Conservation (phyloP, 1,140 invertebrate species). For the Drosophila sp. region DNA sequence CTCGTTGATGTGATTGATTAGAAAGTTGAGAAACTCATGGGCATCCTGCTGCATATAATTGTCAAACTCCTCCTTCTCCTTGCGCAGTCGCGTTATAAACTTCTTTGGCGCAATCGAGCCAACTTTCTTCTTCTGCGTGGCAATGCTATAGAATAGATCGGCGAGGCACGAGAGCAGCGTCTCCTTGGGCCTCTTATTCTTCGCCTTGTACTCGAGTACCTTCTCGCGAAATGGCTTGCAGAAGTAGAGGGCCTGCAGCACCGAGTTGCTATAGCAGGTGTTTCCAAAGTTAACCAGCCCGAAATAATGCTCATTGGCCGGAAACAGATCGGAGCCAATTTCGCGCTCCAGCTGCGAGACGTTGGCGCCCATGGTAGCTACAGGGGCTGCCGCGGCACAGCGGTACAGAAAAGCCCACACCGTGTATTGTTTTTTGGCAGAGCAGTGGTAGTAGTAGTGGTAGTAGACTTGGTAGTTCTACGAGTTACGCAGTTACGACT, state of each 20-base stretch:
- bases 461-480: conserved; percentile 3
- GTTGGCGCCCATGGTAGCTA: conserved; percentile 92
- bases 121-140: conserved; percentile 99
- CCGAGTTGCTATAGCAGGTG: conserved; percentile 99
- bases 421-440: conserved; percentile 41
- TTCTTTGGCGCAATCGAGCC: conserved; percentile 99
- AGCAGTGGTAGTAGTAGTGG: neutral
- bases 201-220: conserved; percentile 99
- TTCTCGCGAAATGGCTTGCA: conserved; percentile 99
- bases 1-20: conserved; percentile 98
- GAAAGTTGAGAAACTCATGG: conserved; percentile 99
- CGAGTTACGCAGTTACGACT: conserved; percentile 1
- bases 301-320: conserved; percentile 99
- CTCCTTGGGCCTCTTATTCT: conserved; percentile 98
- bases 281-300: conserved; percentile 99
- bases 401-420: conserved; percentile 78
- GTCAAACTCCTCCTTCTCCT: conserved; percentile 99
- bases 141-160: conserved; percentile 99
- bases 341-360: conserved; percentile 98
- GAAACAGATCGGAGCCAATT: conserved; percentile 98
- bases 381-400: conserved; percentile 75
- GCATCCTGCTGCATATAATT: conserved; percentile 99
- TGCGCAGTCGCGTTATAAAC: conserved; percentile 98
- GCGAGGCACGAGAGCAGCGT: conserved; percentile 98
- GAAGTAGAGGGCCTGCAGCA: conserved; percentile 99